These are phyloP conservation scores for Platorchestia sp. DNA, from an alignment of 1,140 invertebrate genomes.

Conservation along the genomic window DNA sequence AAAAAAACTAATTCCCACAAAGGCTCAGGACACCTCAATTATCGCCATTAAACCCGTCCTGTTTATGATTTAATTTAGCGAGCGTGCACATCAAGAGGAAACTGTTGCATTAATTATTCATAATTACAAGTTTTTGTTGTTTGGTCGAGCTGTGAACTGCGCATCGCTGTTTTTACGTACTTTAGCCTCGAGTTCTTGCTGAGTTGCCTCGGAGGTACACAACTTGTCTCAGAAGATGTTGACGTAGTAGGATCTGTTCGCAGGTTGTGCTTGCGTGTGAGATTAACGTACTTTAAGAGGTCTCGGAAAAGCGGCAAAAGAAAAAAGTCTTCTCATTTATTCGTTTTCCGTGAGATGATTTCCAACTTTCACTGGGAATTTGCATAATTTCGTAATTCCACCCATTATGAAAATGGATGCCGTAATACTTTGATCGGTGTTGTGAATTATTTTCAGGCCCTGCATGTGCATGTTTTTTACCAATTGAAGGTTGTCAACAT, in stretches of 20 bases:
- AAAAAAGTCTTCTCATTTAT: background rate
- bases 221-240: background rate
- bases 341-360: too few species aligned
- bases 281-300: background rate
- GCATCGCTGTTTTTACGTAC: background rate
- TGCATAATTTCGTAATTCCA: too few species aligned
- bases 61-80: background rate
- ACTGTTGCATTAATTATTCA: background rate
- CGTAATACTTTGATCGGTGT: background rate
- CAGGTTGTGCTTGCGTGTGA: background rate
- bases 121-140: background rate
- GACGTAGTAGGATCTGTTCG: background rate
- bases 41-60: background rate
- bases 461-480: background rate
- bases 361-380: too few species aligned
- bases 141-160: background rate
- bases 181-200: background rate
- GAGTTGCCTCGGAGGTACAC: background rate
- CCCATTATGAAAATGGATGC: too few species aligned
- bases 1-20: background rate
- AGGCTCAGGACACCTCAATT: background rate
- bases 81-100: background rate
- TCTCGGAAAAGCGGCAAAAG: background rate
- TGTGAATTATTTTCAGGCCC: background rate
- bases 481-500: background rate